Evolutionary conservation across 2,113 vertebrate genomes (phyloP).

Genomic region (Eretmochelys imbricata): DNA sequence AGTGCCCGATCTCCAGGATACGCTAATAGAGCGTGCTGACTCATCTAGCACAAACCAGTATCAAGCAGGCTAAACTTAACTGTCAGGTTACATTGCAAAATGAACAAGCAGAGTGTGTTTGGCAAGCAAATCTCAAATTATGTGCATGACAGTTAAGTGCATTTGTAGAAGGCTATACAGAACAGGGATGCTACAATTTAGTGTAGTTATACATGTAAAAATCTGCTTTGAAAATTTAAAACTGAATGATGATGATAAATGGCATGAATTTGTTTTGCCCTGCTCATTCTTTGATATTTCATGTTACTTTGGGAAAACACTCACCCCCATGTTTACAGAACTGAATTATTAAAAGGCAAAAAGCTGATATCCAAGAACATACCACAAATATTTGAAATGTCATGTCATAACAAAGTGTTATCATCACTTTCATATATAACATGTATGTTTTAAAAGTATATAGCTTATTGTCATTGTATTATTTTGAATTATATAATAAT

Average conservation of each 20-base stretch:
- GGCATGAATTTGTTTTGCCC: neutral
- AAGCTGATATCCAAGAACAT: neutral
- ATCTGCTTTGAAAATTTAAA: constrained; percentile 11
- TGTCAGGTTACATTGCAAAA: constrained; percentile 39
- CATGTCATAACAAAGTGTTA: neutral
- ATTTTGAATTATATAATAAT: neutral
- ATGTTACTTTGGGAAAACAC: neutral
- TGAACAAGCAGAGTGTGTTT: neutral
- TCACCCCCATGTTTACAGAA: neutral
- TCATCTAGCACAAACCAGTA: neutral
- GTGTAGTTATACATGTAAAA: constrained; percentile 6
- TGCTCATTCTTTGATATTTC: neutral
- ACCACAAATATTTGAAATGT: neutral
- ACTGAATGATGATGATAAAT: neutral
- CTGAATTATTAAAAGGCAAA: neutral
- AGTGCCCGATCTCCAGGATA: neutral
- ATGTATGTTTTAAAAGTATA: neutral
- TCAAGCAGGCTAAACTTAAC: neutral
- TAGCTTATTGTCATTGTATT: neutral
- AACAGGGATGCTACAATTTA: neutral
- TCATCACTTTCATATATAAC: neutral
- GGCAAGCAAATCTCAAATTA: constrained; percentile 60
- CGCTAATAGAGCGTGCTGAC: neutral
- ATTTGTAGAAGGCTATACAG: constrained; percentile 42
- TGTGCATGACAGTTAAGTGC: constrained; percentile 47